Conservation (phyloP, 92 coral and sea anemone species). For the Plumapathes pennacea region DNA sequence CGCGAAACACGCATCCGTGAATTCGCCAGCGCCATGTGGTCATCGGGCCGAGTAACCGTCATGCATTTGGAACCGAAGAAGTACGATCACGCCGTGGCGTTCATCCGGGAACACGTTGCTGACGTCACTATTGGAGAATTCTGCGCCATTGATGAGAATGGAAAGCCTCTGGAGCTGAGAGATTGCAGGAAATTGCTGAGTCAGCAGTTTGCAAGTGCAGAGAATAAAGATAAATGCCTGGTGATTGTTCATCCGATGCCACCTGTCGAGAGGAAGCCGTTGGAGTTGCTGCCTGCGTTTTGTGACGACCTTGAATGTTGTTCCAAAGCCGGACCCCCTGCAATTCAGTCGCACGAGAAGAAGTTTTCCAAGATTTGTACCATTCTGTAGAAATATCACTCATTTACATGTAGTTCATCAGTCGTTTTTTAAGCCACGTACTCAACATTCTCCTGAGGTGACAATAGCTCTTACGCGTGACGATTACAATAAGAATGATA, state of each 20-base stretch:
- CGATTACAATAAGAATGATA: too few species aligned
- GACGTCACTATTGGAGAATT: constrained; percentile 18
- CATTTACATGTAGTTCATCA: too few species aligned
- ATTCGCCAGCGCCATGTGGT: constrained; percentile 37
- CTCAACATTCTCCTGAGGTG: too few species aligned
- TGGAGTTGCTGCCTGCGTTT: constrained; percentile 6
- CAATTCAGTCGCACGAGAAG: too few species aligned
- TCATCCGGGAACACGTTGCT: constrained; percentile 1
- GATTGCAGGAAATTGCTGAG: not conserved
- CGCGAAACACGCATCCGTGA: constrained; percentile 44
- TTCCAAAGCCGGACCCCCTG: too few species aligned
- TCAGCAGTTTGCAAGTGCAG: constrained; percentile 1
- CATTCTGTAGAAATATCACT: too few species aligned
- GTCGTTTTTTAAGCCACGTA: too few species aligned
- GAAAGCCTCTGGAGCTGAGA: not conserved
- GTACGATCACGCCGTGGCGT: constrained; percentile 11
- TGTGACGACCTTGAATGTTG: too few species aligned
- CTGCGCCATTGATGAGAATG: constrained; percentile 5
- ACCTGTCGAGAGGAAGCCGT: constrained; percentile 2
- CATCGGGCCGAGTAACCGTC: constrained; percentile 10
- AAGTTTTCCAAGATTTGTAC: too few species aligned
- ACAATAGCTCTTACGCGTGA: too few species aligned
- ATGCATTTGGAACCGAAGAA: constrained; percentile 32
- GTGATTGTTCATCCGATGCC: constrained; percentile 33
- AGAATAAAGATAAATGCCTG: constrained; percentile 7